These are phyloP conservation scores for Acanthosepion lycidas DNA, from an alignment of 2,888 invertebrate species.

Conservation along the genomic window DNA sequence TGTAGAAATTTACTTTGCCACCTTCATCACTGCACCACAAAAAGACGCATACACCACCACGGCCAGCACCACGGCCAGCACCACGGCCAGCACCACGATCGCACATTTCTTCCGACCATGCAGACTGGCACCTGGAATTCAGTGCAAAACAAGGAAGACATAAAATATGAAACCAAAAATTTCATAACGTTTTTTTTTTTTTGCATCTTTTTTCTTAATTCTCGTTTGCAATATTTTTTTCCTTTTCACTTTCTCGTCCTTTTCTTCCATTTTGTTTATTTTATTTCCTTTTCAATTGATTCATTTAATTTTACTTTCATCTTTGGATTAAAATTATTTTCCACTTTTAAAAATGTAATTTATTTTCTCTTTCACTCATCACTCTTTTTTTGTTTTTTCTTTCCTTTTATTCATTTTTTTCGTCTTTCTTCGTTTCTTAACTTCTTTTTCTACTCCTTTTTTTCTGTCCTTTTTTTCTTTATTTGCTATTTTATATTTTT, in stretches of 20 bases:
- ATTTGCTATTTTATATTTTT: too few species aligned
- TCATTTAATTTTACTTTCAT: not conserved
- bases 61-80: too few species aligned
- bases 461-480: not conserved
- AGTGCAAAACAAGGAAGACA: not conserved
- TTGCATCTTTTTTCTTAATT: not conserved
- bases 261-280: not conserved
- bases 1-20: not conserved
- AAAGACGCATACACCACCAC: not conserved
- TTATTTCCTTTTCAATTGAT: not conserved
- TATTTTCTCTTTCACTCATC: too few species aligned
- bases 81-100: too few species aligned
- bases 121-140: not conserved
- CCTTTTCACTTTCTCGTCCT: not conserved
- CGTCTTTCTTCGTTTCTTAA: not conserved
- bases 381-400: too few species aligned
- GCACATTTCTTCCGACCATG: not conserved
- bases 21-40: not conserved
- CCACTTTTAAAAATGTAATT: too few species aligned
- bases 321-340: not conserved
- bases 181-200: too few species aligned
- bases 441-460: not conserved
- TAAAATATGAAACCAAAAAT: too few species aligned
- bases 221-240: not conserved
- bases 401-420: too few species aligned